Evolutionary conservation across 2,113 vertebrate species (phyloP).

Genomic region (Scatophagus argus): DNA sequence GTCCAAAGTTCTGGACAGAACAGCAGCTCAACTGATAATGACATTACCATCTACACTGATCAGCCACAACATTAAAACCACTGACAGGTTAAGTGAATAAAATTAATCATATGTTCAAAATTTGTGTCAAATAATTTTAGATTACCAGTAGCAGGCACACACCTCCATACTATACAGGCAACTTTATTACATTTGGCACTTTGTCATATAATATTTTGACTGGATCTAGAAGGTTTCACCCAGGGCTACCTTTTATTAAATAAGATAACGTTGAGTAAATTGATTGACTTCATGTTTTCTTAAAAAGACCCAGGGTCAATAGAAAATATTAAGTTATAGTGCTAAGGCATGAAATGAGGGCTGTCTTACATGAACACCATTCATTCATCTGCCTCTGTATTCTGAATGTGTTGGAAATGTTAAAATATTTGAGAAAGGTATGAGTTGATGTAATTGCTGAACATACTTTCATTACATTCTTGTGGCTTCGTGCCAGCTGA

Average conservation of each 20-base stretch:
- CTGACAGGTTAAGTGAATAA: no score
- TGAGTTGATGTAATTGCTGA: not conserved
- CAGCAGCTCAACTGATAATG: no score
- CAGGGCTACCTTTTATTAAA: not conserved
- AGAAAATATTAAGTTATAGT: not conserved
- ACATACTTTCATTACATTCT: not conserved
- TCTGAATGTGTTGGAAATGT: conserved; percentile 1
- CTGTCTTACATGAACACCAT: not conserved
- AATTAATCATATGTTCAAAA: no score
- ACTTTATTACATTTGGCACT: not conserved
- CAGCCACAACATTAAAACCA: no score
- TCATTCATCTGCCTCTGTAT: not conserved
- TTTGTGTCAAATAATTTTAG: not conserved
- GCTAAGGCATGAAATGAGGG: not conserved
- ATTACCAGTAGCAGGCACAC: not conserved
- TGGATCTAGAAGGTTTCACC: not conserved
- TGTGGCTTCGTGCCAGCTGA: not conserved
- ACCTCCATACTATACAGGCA: not conserved
- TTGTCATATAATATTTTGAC: not conserved
- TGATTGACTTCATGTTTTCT: not conserved
- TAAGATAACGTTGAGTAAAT: not conserved
- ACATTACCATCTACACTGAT: not conserved
- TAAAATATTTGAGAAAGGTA: not conserved
- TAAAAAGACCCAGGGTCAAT: not conserved
- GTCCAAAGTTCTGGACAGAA: not conserved